Percentiles rank a stretch among this genome's conserved stretches.
Evolutionary conservation across 2,888 invertebrate species (phyloP).

Genomic region (Carcina quercana): DNA sequence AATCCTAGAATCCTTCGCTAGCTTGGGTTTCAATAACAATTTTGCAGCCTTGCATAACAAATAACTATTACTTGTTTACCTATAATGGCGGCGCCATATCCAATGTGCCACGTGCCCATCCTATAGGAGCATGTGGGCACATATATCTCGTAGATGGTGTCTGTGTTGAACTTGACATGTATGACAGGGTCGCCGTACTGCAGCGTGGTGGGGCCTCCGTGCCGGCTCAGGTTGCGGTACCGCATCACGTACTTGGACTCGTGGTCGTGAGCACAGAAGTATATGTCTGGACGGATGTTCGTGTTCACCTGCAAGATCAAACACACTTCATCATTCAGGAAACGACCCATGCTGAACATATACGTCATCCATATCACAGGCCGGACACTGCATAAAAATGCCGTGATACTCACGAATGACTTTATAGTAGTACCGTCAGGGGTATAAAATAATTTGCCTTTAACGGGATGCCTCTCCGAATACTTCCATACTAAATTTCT

Average conservation of each 20-base stretch:
- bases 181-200: conserved; percentile 29
- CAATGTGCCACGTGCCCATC: conserved; percentile 93
- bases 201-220: conserved; percentile 27
- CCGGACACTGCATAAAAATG: too few species aligned
- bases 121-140: conserved; percentile 97
- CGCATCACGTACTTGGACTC: conserved; percentile 75
- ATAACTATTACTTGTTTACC: conserved; percentile 74
- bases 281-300: conserved; percentile 64
- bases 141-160: conserved; percentile 81
- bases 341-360: too few species aligned
- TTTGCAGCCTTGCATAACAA: not conserved
- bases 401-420: too few species aligned
- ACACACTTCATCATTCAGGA: too few species aligned
- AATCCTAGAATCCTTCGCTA: too few species aligned
- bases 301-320: conserved; percentile 78
- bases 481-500: too few species aligned
- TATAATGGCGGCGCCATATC: conserved; percentile 88
- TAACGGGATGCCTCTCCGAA: too few species aligned
- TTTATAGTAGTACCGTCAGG: too few species aligned
- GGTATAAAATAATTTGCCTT: too few species aligned
- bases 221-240: conserved; percentile 30
- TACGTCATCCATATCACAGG: too few species aligned
- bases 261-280: conserved; percentile 81
- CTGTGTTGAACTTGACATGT: conserved; percentile 27
- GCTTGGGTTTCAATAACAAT: not conserved